A percentile compares a stretch with the other conserved stretches of the same genome.
Conservation (phyloP, 2,888 invertebrate genomes). For the Malthinus flaveolus region DNA sequence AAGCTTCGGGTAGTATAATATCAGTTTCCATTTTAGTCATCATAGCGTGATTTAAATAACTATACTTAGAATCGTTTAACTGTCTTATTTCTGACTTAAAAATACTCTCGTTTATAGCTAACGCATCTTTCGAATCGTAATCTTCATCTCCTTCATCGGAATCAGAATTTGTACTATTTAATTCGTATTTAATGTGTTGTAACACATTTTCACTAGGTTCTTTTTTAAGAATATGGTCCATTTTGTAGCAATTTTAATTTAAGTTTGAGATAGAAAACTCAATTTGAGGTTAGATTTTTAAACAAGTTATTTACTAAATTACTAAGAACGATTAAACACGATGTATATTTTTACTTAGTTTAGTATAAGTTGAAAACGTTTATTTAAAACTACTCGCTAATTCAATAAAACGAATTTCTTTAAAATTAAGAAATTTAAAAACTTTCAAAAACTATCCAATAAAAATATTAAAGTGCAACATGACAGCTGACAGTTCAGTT, state of each 20-base stretch:
- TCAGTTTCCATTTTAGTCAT: conserved; percentile 31
- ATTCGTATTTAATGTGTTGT: conserved; percentile 47
- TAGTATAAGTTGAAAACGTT: too few relatives aligned
- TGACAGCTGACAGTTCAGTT: too few relatives aligned
- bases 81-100: conserved; percentile 30
- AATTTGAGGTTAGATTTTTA: neutral
- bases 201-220: conserved; percentile 38
- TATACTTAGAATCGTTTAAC: neutral
- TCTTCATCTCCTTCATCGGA: conserved; percentile 42
- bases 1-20: conserved; percentile 50
- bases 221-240: conserved; percentile 20
- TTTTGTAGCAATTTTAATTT: neutral
- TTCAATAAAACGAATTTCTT: too few relatives aligned
- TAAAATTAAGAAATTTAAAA: too few relatives aligned
- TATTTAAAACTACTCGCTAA: too few relatives aligned
- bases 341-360: too few relatives aligned
- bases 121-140: conserved; percentile 45
- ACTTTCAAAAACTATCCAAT: too few relatives aligned
- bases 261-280: neutral
- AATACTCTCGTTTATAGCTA: conserved; percentile 45
- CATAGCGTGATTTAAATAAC: neutral
- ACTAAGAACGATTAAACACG: too few relatives aligned
- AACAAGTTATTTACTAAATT: too few relatives aligned
- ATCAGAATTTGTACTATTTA: conserved; percentile 47
- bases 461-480: too few relatives aligned